Evolutionary conservation across 1,140 invertebrate species (phyloP).

Genomic region (Drosophila leontia): DNA sequence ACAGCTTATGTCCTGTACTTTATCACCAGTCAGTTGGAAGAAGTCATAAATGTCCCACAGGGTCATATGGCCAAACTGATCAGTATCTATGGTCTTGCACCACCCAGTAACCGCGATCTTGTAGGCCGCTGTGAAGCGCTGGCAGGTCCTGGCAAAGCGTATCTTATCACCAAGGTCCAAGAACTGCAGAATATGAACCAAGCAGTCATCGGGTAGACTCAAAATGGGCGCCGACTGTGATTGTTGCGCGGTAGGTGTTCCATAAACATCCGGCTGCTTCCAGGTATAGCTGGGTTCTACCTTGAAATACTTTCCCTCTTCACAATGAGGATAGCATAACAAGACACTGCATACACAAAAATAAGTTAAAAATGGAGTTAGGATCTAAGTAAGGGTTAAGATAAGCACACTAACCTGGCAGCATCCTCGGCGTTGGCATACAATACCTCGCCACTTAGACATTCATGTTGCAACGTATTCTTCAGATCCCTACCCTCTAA

Average conservation of each 20-base stretch:
- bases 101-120: background rate
- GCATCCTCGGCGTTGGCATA: conserved; percentile 42
- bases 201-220: conserved; percentile 43
- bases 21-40: conserved; percentile 44
- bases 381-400: background rate
- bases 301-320: background rate
- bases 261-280: conserved; percentile 58
- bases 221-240: conserved; percentile 17
- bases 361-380: background rate
- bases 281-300: conserved; percentile 63
- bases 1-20: conserved; percentile 17
- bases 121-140: conserved; percentile 39
- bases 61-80: conserved; percentile 32
- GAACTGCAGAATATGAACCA: conserved; percentile 16
- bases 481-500: no score
- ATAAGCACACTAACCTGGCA: conserved; percentile 41
- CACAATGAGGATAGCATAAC: conserved; percentile 9
- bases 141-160: conserved; percentile 43
- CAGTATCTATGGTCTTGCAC: conserved; percentile 17
- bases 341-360: conserved; percentile 14
- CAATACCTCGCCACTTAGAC: conserved; percentile 35
- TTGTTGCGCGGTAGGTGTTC: background rate
- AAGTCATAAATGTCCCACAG: conserved; percentile 63
- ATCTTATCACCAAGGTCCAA: conserved; percentile 38
- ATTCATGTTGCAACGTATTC: no score